Evolutionary conservation across 1,140 invertebrate genomes (phyloP).

Genomic region (Orius insidiosus): DNA sequence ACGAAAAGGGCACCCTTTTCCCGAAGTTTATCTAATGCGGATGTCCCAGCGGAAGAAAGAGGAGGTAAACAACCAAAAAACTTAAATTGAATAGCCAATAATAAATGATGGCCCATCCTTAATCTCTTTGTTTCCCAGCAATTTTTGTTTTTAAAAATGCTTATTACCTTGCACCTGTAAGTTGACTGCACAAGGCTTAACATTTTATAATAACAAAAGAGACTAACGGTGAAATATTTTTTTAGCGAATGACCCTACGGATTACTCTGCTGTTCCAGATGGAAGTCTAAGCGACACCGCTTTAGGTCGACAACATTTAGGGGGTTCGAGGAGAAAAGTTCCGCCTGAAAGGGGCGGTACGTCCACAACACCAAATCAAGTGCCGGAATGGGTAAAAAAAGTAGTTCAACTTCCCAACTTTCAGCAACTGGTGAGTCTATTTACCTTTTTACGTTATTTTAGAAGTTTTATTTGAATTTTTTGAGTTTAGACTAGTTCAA

Average conservation of each 20-base stretch:
- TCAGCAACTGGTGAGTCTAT: conserved; percentile 72
- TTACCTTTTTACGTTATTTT: too few species aligned
- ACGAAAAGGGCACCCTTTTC: conserved; percentile 45
- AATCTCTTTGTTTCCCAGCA: too few species aligned
- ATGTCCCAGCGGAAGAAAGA: conserved; percentile 66
- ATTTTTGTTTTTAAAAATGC: too few species aligned
- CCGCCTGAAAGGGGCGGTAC: conserved; percentile 11
- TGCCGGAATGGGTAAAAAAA: conserved; percentile 66
- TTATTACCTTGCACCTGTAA: too few species aligned
- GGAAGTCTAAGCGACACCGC: conserved; percentile 91
- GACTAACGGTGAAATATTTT: not conserved
- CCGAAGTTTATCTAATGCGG: conserved; percentile 62
- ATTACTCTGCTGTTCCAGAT: conserved; percentile 35
- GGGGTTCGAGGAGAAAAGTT: conserved; percentile 25
- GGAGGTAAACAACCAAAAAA: too few species aligned
- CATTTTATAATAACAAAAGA: not conserved
- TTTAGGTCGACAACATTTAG: conserved; percentile 38
- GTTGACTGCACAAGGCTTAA: too few species aligned
- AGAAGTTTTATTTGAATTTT: too few species aligned
- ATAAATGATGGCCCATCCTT: too few species aligned
- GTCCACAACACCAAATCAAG: conserved; percentile 12
- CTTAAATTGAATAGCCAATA: too few species aligned
- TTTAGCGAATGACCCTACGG: conserved; percentile 1
- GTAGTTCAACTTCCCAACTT: conserved; percentile 87
- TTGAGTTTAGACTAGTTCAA: too few species aligned